These are phyloP conservation scores for Copidosoma floridanum DNA, from an alignment of 1,140 invertebrate species.

Conservation along the genomic window DNA sequence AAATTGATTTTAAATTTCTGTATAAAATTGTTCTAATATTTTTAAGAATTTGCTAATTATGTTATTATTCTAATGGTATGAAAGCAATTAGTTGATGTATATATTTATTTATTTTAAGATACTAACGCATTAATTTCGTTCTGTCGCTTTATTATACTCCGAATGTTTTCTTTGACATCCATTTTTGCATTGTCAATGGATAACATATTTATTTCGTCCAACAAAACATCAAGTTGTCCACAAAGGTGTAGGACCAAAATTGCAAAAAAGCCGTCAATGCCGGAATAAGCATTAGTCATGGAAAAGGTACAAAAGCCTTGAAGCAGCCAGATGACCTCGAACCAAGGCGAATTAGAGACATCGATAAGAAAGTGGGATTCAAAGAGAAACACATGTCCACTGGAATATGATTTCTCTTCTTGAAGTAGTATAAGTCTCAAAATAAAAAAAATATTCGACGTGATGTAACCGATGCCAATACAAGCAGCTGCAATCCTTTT, in stretches of 20 bases:
- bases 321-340: not conserved
- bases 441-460: not conserved
- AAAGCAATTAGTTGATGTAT: too few species aligned
- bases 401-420: too few species aligned
- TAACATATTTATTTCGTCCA: not conserved
- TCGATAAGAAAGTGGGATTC: not conserved
- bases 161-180: not conserved
- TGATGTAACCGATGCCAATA: not conserved
- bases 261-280: constrained; percentile 27
- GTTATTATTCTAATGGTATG: too few species aligned
- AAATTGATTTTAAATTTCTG: too few species aligned
- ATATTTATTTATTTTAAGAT: too few species aligned
- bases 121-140: constrained; percentile 3
- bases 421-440: not conserved
- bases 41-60: too few species aligned
- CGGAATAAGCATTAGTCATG: constrained; percentile 16
- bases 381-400: too few species aligned
- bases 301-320: not conserved
- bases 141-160: constrained; percentile 4
- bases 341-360: not conserved
- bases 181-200: not conserved
- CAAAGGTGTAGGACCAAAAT: constrained; percentile 29
- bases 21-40: too few species aligned
- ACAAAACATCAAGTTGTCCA: constrained; percentile 19
- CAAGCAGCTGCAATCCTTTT: not conserved